Evolutionary conservation across 2,888 invertebrate genomes (phyloP).

Genomic region (Amphipyra berbera): DNA sequence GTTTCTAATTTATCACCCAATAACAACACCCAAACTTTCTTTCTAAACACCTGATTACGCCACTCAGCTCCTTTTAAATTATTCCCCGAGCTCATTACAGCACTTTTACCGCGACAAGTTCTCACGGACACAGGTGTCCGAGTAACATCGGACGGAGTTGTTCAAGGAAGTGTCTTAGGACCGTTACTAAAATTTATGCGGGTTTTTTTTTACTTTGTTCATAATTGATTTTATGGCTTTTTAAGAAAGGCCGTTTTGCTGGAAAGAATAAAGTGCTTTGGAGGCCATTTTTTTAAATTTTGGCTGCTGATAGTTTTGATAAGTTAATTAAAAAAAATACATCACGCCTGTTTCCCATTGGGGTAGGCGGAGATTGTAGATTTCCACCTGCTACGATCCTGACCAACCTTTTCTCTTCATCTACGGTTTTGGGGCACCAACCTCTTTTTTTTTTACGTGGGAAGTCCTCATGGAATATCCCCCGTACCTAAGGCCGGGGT

Average conservation of each 20-base stretch:
- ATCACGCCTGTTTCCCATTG: too few species aligned
- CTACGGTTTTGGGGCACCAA: too few species aligned
- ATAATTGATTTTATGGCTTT: constrained; percentile 46
- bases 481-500: too few species aligned
- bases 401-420: too few species aligned
- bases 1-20: neutral
- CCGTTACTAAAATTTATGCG: constrained; percentile 63
- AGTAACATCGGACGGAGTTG: constrained; percentile 38
- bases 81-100: constrained; percentile 39
- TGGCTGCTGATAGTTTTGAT: too few species aligned
- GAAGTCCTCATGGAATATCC: too few species aligned
- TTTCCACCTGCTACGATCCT: too few species aligned
- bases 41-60: constrained; percentile 14
- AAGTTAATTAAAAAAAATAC: too few species aligned
- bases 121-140: constrained; percentile 62
- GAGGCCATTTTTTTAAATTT: too few species aligned
- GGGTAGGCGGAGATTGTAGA: too few species aligned
- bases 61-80: constrained; percentile 42
- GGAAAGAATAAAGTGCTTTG: too few species aligned
- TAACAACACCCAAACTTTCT: neutral
- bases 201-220: constrained; percentile 26
- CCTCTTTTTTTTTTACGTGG: too few species aligned
- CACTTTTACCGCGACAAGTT: constrained; percentile 35
- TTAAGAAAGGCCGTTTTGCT: neutral
- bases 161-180: constrained; percentile 56